Conservation (phyloP, 2,797 vertebrate species). For the Orientallactaga sibirica region DNA sequence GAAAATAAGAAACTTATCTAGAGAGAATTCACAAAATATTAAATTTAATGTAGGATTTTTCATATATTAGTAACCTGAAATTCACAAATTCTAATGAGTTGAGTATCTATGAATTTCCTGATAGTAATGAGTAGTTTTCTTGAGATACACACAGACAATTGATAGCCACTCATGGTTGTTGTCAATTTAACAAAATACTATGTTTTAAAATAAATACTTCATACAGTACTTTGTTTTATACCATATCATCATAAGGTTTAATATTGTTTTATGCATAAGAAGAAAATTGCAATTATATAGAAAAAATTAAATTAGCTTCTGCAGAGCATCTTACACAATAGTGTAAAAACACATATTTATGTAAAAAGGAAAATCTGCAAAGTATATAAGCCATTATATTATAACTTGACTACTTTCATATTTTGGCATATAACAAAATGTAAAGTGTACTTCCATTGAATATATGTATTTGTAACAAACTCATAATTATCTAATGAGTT, state of each 20-base stretch:
- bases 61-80: conserved; percentile 1
- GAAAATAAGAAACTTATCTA: conserved; percentile 40
- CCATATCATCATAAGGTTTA: conserved; percentile 32
- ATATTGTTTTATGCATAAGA: conserved; percentile 39
- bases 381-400: conserved; percentile 28
- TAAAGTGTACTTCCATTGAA: background rate
- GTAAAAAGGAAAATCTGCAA: conserved; percentile 42
- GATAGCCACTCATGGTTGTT: conserved; percentile 41
- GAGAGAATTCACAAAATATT: conserved; percentile 36
- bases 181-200: conserved; percentile 57
- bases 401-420: conserved; percentile 22
- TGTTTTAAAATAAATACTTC: conserved; percentile 68
- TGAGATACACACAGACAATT: conserved; percentile 53
- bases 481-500: conserved; percentile 31
- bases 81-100: conserved; percentile 29
- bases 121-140: conserved; percentile 55
- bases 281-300: conserved; percentile 51
- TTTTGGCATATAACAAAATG: background rate
- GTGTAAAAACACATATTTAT: background rate
- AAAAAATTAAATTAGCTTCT: conserved; percentile 23
- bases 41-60: conserved; percentile 20
- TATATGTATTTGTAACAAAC: background rate
- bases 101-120: conserved; percentile 36
- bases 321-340: background rate
- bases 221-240: conserved; percentile 35